phyloP scores from a whole-genome alignment of 2,113 vertebrate genomes.

The Arothron firmamentum region DNA sequence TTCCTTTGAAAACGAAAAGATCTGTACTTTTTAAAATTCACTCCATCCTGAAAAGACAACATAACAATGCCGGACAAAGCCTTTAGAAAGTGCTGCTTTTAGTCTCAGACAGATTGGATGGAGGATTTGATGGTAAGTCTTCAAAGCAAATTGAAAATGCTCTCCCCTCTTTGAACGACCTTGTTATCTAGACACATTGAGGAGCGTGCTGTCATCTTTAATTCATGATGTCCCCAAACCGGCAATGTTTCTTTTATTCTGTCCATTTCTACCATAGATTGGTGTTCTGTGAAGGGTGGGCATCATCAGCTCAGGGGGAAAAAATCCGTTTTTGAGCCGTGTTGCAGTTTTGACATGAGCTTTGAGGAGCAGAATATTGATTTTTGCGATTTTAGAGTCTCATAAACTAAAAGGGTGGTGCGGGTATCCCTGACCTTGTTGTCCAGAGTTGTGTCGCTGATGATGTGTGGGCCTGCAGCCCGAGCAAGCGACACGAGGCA shows the following conservation, averaged over 20 bases:
- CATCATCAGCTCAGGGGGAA: not conserved
- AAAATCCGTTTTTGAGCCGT: not conserved
- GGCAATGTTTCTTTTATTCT: not conserved
- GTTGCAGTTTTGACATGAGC: not conserved
- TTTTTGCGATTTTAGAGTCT: constrained; percentile 1
- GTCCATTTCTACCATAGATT: constrained; percentile 18
- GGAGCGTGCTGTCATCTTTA: constrained; percentile 19
- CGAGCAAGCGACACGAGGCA: not conserved
- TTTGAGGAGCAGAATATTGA: constrained; percentile 17
- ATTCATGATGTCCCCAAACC: constrained; percentile 33
- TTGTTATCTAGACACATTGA: constrained; percentile 26
- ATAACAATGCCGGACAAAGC: not conserved
- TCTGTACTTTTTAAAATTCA: not conserved
- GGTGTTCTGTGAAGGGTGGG: not conserved
- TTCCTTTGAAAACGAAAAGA: too few relatives aligned
- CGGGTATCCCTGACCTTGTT: not conserved
- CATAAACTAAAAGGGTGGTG: not conserved
- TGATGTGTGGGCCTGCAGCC: not conserved
- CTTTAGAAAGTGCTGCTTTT: constrained; percentile 6
- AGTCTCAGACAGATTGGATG: constrained; percentile 18
- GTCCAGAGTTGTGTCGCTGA: not conserved
- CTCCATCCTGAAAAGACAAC: not conserved
- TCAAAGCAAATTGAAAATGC: constrained; percentile 41
- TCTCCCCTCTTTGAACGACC: constrained; percentile 10
- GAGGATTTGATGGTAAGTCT: constrained; percentile 21